Percentiles rank a stretch among this genome's conserved stretches.
Evolutionary conservation across 1,140 invertebrate species (phyloP).

Genomic region (Adelges cooleyi): DNA sequence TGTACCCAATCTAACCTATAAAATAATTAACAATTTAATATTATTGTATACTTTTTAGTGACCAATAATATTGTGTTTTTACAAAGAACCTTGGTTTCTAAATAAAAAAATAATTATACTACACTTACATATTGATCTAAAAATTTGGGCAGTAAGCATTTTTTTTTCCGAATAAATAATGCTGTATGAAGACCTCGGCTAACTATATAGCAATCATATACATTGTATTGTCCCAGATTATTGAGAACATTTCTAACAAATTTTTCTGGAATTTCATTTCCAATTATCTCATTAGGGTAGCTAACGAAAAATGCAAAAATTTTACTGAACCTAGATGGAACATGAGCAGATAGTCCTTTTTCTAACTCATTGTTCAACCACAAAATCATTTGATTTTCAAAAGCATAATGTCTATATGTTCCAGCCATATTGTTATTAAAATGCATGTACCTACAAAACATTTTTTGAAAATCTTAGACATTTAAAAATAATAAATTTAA

Average conservation of each 20-base stretch:
- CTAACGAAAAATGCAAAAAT: conserved; percentile 24
- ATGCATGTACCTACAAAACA: conserved; percentile 18
- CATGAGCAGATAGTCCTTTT: background rate
- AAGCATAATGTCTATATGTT: conserved; percentile 8
- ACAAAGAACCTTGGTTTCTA: too few species aligned
- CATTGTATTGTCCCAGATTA: conserved; percentile 5
- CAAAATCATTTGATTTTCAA: conserved; percentile 18
- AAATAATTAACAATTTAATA: background rate
- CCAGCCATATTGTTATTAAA: conserved; percentile 20
- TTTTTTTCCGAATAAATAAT: conserved; percentile 4
- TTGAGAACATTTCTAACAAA: conserved; percentile 2
- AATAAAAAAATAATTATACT: background rate
- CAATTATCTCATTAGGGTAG: background rate
- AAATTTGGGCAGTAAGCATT: background rate
- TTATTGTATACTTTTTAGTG: too few species aligned
- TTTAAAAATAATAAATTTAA: background rate
- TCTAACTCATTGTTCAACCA: conserved; percentile 18
- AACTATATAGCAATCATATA: conserved; percentile 23
- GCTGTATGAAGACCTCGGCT: conserved; percentile 5
- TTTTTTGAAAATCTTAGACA: background rate
- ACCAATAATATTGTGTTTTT: too few species aligned
- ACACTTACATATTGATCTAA: conserved; percentile 22
- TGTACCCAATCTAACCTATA: conserved; percentile 8
- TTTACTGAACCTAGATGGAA: conserved; percentile 13
- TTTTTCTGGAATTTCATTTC: background rate